Percentiles rank a stretch among this genome's conserved stretches.
These are phyloP conservation scores for Trichogramma dendrolimi DNA, from an alignment of 2,888 invertebrate species.

Conservation along the genomic window DNA sequence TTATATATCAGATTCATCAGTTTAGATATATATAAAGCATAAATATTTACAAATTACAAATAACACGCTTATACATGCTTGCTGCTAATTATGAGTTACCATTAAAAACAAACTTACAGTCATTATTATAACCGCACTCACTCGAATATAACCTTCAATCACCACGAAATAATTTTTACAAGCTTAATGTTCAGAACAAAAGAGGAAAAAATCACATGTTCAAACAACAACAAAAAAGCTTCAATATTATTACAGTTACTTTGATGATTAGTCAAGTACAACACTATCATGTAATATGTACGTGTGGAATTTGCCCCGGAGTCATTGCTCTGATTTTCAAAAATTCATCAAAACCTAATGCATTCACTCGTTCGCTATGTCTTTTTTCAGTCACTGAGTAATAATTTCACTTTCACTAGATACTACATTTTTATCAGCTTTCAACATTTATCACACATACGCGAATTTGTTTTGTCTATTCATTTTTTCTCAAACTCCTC, in stretches of 20 bases:
- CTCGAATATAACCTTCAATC: conserved; percentile 28
- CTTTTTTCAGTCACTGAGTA: conserved; percentile 26
- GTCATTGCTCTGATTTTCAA: conserved; percentile 23
- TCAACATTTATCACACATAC: not conserved
- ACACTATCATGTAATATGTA: conserved; percentile 12
- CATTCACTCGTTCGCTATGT: conserved; percentile 19
- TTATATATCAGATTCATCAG: conserved; percentile 32
- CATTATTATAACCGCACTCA: conserved; percentile 33
- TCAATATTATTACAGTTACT: too few relatives aligned
- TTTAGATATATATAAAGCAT: conserved; percentile 47
- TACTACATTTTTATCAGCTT: conserved; percentile 22
- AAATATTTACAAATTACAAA: conserved; percentile 44
- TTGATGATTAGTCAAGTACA: too few relatives aligned
- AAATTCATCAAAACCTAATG: conserved; percentile 22
- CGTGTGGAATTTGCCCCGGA: conserved; percentile 21
- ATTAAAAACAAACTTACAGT: conserved; percentile 44
- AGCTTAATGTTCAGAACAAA: too few relatives aligned
- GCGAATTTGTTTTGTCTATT: too few relatives aligned
- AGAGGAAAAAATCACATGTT: too few relatives aligned
- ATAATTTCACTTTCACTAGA: conserved; percentile 32
- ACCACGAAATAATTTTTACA: conserved; percentile 11
- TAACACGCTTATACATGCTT: conserved; percentile 38
- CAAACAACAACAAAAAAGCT: too few relatives aligned
- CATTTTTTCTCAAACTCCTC: conserved; percentile 11
- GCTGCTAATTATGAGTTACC: not conserved